phyloP scores from a whole-genome alignment of 2,797 vertebrate species.

The Silurus lanzhouensis region DNA sequence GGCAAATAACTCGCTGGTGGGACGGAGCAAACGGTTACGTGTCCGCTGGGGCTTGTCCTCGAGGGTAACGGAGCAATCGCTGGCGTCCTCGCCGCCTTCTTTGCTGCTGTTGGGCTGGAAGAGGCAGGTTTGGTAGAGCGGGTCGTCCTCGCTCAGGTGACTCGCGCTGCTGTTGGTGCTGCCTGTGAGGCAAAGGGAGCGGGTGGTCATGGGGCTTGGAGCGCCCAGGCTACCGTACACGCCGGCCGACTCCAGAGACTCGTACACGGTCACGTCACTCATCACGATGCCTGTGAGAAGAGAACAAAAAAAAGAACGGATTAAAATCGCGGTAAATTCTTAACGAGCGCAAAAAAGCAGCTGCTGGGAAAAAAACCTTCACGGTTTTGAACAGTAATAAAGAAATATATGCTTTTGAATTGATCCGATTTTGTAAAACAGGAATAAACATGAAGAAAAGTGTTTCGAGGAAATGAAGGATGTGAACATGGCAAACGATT shows the following conservation, averaged over 20 bases:
- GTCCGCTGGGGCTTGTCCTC: constrained; percentile 27
- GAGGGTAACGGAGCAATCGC: constrained; percentile 1
- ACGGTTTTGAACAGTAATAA: no score
- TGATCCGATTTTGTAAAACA: no score
- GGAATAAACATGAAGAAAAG: no score
- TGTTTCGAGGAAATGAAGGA: no score
- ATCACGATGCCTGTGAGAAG: constrained; percentile 82
- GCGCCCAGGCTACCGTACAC: constrained; percentile 79
- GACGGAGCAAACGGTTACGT: constrained; percentile 60
- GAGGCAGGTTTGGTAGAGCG: constrained; percentile 89
- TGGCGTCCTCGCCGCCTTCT: constrained; percentile 51
- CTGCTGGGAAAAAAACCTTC: no score
- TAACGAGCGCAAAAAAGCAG: background rate
- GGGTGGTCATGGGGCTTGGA: constrained; percentile 70
- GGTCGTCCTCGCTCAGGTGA: constrained; percentile 80
- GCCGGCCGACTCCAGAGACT: constrained; percentile 89
- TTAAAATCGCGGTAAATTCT: background rate
- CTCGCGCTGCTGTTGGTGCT: constrained; percentile 80
- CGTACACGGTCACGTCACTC: constrained; percentile 88
- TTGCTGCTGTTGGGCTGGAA: constrained; percentile 66
- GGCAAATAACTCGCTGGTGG: constrained; percentile 73
- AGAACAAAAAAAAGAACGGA: no score
- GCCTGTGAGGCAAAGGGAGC: constrained; percentile 70
- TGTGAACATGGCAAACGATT: no score
- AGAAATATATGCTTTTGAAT: no score